Base-by-base conservation (phyloP, 1,140 invertebrate species). In the Dendroctonus valens region DNA sequence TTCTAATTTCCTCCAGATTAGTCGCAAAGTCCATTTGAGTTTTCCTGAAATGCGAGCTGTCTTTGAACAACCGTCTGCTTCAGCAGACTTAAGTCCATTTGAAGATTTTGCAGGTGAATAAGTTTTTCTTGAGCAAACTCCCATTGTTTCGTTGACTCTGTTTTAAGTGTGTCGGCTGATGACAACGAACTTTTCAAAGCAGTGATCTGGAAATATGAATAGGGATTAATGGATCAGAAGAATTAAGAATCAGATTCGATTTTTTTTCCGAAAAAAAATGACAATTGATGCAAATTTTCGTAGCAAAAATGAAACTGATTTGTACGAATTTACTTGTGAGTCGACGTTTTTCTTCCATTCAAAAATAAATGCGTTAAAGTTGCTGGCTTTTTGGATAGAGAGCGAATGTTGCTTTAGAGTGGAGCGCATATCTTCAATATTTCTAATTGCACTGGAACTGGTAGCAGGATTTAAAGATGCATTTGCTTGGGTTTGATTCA, bases 1-100 rank as follows among this genome's bases (percentile, higher is more conserved):
- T 84, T 71, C 86, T 84, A 70, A 91, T 84, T 49, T 89, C 86
- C 26, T 82, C 76, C 59, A 89, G 75, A 73, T 89, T 86, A 70
- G 84, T 81, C 72, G 82, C 81, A 8, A 87, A 72, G 64, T 86
- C 83, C 62, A 79, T 77, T 61, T 82, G 73, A 71, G 85, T 84
- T 70, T 87, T 83, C 55, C 69, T 68, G 41, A 69, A 70, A 60
- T 84, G 83, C 59, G 84, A 78, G 14, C 86, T 73, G 48, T 85
- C 76, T 70, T 83, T 81, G 42, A 83, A 80, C 68, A 86, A 83
- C n/a, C 65, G 86, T 82, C 41, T 80, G 69, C 69, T 79, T 75
- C 11, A 87, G 77, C 11, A 80, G 79, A 73, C 84, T 85, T 15
- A 88, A 69, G 6, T 83, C 85, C 69, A 80, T 78, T 76, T 87